Evolutionary conservation across 1,140 invertebrate genomes (phyloP).

Genomic region (Lepidotrigona ventralis): DNA sequence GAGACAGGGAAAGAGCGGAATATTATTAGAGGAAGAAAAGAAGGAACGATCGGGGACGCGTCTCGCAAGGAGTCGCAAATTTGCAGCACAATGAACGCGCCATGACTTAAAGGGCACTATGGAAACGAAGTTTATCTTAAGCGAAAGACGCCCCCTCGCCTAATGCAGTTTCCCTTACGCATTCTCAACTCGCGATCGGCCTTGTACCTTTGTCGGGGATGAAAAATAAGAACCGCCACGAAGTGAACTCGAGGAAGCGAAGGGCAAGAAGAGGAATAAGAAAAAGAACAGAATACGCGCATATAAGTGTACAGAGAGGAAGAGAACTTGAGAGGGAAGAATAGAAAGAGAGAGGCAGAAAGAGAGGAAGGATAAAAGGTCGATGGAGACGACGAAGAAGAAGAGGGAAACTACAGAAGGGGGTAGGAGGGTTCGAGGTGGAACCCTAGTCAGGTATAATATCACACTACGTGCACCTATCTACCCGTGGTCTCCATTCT

Average conservation of each 20-base stretch:
- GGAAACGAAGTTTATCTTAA: conserved; percentile 60
- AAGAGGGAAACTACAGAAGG: background rate
- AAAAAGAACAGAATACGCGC: conserved; percentile 30
- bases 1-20: background rate
- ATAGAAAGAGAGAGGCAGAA: too few species aligned
- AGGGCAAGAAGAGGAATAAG: background rate
- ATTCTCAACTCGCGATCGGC: conserved; percentile 42
- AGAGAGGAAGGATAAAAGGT: conserved; percentile 23
- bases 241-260: background rate
- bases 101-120: conserved; percentile 48
- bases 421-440: conserved; percentile 5
- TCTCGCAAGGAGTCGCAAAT: conserved; percentile 43
- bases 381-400: conserved; percentile 1
- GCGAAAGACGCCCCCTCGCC: conserved; percentile 47
- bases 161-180: conserved; percentile 54
- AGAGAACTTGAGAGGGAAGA: background rate
- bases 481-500: conserved; percentile 63
- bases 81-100: conserved; percentile 57
- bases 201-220: background rate
- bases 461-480: conserved; percentile 62
- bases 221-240: background rate
- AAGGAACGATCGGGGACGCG: background rate
- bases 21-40: background rate
- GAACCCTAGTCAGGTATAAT: conserved; percentile 66
- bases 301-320: background rate